A percentile compares a stretch with the other conserved stretches of the same genome.
Conservation (phyloP, 2,888 invertebrate species). For the Cephus sareptanus region DNA sequence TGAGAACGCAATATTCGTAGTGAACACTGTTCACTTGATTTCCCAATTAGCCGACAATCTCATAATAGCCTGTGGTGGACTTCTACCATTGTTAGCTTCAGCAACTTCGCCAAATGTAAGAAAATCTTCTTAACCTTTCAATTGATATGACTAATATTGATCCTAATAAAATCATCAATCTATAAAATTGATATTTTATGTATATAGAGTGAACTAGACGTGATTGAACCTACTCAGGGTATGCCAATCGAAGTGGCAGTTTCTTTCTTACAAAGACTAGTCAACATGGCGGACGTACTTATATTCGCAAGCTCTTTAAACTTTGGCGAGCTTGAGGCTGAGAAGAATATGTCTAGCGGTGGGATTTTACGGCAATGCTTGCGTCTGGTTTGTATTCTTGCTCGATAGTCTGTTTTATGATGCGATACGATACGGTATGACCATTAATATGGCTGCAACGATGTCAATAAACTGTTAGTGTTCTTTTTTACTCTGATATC, state of each 20-base stretch:
- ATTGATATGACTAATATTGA: background rate
- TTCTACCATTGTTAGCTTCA: conserved; percentile 95
- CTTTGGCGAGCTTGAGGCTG: conserved; percentile 97
- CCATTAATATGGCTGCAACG: background rate
- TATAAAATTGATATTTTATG: conserved; percentile 19
- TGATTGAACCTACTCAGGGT: conserved; percentile 97
- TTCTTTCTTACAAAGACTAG: conserved; percentile 96
- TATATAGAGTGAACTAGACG: conserved; percentile 94
- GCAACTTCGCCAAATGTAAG: conserved; percentile 98
- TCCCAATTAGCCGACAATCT: conserved; percentile 99
- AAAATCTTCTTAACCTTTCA: conserved; percentile 6
- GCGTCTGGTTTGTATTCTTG: conserved; percentile 78
- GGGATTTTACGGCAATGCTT: conserved; percentile 97
- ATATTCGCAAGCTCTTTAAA: conserved; percentile 98
- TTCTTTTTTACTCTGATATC: background rate
- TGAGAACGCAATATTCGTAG: conserved; percentile 98
- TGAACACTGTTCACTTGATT: conserved; percentile 98
- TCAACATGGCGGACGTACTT: conserved; percentile 98
- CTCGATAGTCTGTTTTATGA: conserved; percentile 9
- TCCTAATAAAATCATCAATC: background rate
- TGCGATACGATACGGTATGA: background rate
- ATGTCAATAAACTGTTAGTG: background rate
- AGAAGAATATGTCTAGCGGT: conserved; percentile 99
- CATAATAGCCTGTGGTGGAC: conserved; percentile 97
- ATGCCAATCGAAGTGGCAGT: conserved; percentile 99